These are phyloP conservation scores for Dorcus parallelipipedus DNA, from an alignment of 2,888 invertebrate genomes.

Conservation along the genomic window DNA sequence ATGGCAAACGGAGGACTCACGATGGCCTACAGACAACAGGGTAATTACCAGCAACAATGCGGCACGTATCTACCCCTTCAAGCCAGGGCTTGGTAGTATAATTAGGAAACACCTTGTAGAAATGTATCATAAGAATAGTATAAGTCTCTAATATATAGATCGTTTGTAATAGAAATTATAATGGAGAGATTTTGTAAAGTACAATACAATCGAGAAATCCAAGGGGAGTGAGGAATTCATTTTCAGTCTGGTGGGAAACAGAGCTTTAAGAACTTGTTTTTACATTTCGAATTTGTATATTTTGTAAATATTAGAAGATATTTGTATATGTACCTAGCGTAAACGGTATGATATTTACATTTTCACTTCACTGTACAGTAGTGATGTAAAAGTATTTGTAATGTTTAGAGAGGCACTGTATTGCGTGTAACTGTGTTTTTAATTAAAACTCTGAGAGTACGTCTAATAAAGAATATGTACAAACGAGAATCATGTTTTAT, in stretches of 20 bases:
- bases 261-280: neutral
- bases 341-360: slow-evolving; percentile 22
- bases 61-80: slow-evolving; percentile 81
- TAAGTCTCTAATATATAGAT: too few relatives aligned
- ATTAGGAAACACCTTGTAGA: slow-evolving; percentile 15
- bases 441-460: slow-evolving; percentile 12
- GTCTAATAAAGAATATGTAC: slow-evolving; percentile 15
- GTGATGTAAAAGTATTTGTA: slow-evolving; percentile 19
- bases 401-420: slow-evolving; percentile 12
- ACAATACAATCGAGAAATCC: neutral
- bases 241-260: too few relatives aligned
- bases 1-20: slow-evolving; percentile 62
- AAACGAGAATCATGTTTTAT: slow-evolving; percentile 8
- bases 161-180: neutral
- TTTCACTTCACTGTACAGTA: slow-evolving; percentile 27
- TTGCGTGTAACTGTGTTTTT: slow-evolving; percentile 18
- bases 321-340: slow-evolving; percentile 22
- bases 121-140: slow-evolving; percentile 12
- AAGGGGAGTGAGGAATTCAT: too few relatives aligned
- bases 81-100: slow-evolving; percentile 83
- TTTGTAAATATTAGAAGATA: slow-evolving; percentile 12
- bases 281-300: neutral
- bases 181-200: neutral
- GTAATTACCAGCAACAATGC: slow-evolving; percentile 77
- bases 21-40: slow-evolving; percentile 63